Base-by-base conservation (phyloP, 2,797 vertebrate species). In the Siniperca scherzeri region DNA sequence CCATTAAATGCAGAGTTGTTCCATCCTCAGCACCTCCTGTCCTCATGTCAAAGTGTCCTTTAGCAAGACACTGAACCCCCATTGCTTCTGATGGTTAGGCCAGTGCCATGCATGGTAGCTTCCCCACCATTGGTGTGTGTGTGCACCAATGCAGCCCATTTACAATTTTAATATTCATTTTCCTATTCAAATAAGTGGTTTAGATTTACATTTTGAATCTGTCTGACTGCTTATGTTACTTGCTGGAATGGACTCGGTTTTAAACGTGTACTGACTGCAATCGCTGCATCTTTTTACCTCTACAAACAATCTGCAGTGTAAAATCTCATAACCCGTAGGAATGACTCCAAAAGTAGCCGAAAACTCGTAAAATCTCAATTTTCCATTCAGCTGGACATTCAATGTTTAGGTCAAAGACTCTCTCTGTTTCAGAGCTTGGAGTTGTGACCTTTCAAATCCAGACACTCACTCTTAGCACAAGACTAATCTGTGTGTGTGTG, bases 371-470 rank as follows among this genome's bases (percentile, higher is more conserved):
- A 61, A 22, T 21, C 12, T 2, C 66, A 48, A 0, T 46, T 22
- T 40, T 21, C 8, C 27, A 22, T 55, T 66, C 27, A 38, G 52
- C 67, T 10, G 2, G 48, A 59, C 42, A 0, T 17, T 57, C 48
- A n/a, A 27, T 3, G 53, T 53, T 30, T 60, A 27, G 38, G 25
- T 52, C 25, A n/a, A 3, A 3, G 25, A 8, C 38, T 48, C 0
- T 40, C 53, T 55, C 46, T 14, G 22, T 64, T 59, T n/a, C 33
- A 27, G 44, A 52, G 44, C 27, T 48, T 12, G 8, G 62, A 30
- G 78, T 74, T 25, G 53, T 70, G 75, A 80, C 83, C 70, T 81
- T 71, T 83, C 42, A 81, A 62, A 52, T 70, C 27, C 7, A 59
- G 70, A 42, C 56, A 3, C 25, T 56, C 46, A 68, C 33, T 50